Conservation (phyloP, 2,113 vertebrate species). For the Triplophysa dalaica region DNA sequence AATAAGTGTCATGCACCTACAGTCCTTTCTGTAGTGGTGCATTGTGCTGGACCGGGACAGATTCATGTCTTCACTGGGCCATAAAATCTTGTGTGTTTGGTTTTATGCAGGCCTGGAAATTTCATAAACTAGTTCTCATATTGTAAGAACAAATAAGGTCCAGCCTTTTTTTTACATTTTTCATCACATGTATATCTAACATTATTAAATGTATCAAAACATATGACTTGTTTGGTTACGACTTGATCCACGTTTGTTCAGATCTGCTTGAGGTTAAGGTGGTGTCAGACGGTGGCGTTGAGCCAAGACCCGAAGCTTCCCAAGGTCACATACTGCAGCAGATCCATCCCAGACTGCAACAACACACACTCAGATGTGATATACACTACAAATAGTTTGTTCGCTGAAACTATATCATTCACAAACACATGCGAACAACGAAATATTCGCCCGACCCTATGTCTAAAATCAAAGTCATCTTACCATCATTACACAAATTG, state of each 20-base stretch:
- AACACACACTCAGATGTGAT: not conserved
- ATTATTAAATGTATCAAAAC: no score
- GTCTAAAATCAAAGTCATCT: not conserved
- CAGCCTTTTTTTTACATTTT: no score
- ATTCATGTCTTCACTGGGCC: not conserved
- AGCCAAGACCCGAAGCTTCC: slow-evolving; percentile 61
- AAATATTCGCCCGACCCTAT: not conserved
- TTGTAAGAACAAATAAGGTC: no score
- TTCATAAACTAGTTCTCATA: not conserved
- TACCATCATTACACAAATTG: not conserved
- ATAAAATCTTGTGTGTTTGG: not conserved
- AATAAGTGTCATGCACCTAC: not conserved
- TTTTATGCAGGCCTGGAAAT: not conserved
- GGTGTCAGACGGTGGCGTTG: slow-evolving; percentile 60
- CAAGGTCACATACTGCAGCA: slow-evolving; percentile 61
- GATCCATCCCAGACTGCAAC: slow-evolving; percentile 36
- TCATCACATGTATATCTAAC: no score
- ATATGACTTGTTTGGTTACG: not conserved
- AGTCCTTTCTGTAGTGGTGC: not conserved
- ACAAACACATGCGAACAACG: not conserved
- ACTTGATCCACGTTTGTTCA: slow-evolving; percentile 1
- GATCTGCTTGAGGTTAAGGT: not conserved
- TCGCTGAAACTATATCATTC: not conserved
- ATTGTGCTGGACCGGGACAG: not conserved
- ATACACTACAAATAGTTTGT: not conserved